Base-by-base conservation (phyloP, 2,888 invertebrate genomes). In the Mythimna ferrago region DNA sequence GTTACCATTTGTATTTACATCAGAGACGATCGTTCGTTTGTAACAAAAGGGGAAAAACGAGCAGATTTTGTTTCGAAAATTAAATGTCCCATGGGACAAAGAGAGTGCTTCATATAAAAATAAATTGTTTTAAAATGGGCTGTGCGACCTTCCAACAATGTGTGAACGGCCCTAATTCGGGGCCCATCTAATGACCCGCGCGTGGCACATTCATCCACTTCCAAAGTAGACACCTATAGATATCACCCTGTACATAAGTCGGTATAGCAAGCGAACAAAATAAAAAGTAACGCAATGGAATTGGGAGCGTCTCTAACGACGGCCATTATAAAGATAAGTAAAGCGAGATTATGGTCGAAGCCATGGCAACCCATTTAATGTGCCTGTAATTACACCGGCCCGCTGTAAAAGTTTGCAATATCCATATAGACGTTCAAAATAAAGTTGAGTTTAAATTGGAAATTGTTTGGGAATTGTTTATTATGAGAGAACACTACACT, bases 281-380 rank as follows among this genome's bases (percentile, higher is more conserved):
- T 79, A 82, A 73, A 86, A 87, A 73, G 67, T 83, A 83, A 80
- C 62, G 62, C 81, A 82, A 82, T 84, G 83, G 80, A 85, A 86
- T 71, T 78, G 71, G 70, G 69, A 73, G 58, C 75, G 64, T 76
- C 82, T 81, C 69, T 86, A 89, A 90, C 84, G 86, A 85, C 81
- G 68, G 82, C 81, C 86, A 87, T 90, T 88, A 87, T 78, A 81
- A 78, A 84, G 87, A 88, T 85, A 79, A 84, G 83, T 86, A 83
- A 84, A 74, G 72, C 74, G 81, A 83, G 84, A 87, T 89, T 86
- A 85, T 79, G 63, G 66, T 75, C 32, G 65, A 76, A 77, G 71
- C 75, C 76, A 70, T 66, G 77, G 72, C 76, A 76, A 77, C 71
- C 62, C 80, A 78, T 81, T 80, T 71, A 69, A 76, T 78, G 58